phyloP scores from a whole-genome alignment of 1,140 invertebrate genomes.

The Chrysomallon squamiferum region DNA sequence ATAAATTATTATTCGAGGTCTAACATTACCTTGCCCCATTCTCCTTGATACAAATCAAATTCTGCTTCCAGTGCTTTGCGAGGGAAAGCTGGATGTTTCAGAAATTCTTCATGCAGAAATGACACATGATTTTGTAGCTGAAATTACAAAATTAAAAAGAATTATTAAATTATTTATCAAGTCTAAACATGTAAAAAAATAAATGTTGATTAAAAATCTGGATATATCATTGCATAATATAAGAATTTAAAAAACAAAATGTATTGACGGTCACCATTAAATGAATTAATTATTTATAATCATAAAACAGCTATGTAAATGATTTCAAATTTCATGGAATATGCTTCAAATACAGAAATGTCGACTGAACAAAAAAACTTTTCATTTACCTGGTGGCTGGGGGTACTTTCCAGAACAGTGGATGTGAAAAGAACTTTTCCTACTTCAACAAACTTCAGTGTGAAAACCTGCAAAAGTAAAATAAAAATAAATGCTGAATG shows the following conservation, averaged over 20 bases:
- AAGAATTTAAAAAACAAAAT: background rate
- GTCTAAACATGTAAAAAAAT: too few species aligned
- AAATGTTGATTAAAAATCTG: too few species aligned
- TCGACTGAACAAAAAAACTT: too few species aligned
- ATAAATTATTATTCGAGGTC: too few species aligned
- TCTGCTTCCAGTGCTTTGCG: constrained; percentile 97
- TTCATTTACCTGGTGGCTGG: constrained; percentile 57
- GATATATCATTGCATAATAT: too few species aligned
- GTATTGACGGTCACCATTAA: background rate
- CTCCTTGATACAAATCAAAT: constrained; percentile 89
- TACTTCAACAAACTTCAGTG: constrained; percentile 95
- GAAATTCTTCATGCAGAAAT: constrained; percentile 98
- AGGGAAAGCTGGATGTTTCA: constrained; percentile 98
- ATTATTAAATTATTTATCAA: too few species aligned
- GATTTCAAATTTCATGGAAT: too few species aligned
- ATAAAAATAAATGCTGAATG: background rate
- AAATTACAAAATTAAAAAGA: constrained; percentile 7
- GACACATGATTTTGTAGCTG: constrained; percentile 63
- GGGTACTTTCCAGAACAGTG: constrained; percentile 64
- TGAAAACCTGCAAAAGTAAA: constrained; percentile 71
- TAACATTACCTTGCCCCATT: constrained; percentile 84
- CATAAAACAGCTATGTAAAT: too few species aligned
- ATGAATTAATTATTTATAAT: too few species aligned
- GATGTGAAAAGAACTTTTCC: constrained; percentile 79
- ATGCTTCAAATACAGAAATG: too few species aligned